Conservation (phyloP, 2,113 vertebrate genomes). For the Acinonyx jubatus region DNA sequence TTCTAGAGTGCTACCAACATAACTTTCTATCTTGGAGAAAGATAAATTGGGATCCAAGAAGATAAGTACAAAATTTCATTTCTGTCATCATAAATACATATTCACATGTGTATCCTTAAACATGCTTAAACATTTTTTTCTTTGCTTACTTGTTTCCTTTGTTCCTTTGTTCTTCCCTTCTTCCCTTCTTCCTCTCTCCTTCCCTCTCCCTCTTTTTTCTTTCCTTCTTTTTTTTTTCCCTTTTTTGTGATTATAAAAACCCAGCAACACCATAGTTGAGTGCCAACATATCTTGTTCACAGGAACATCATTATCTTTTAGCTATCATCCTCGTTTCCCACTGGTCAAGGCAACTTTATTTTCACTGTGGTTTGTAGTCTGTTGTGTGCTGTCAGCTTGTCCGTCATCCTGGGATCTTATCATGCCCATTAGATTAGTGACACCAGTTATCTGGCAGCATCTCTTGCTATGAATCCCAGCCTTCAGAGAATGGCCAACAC, state of each 20-base stretch:
- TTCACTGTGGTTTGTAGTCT: not conserved
- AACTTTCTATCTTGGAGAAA: not conserved
- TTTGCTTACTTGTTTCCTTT: not conserved
- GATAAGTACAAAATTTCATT: not conserved
- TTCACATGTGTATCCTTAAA: not conserved
- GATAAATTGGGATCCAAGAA: not conserved
- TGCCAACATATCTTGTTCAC: not conserved
- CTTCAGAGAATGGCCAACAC: not conserved
- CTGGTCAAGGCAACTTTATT: not conserved
- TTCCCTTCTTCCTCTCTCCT: not conserved
- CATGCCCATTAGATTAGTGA: not conserved
- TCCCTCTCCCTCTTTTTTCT: accelerated
- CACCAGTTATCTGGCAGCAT: not conserved
- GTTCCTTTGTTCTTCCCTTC: not conserved
- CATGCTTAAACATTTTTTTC: not conserved
- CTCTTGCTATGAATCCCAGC: not conserved
- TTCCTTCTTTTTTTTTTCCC: not conserved
- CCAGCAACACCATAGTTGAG: not conserved
- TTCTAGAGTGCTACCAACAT: not conserved
- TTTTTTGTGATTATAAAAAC: not conserved
- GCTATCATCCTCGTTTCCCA: not conserved
- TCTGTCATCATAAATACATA: not conserved
- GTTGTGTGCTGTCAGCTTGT: not conserved
- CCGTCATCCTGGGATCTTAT: not conserved
- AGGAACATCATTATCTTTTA: not conserved